phyloP scores from a whole-genome alignment of 2,888 invertebrate species.

The Trilocha varians region DNA sequence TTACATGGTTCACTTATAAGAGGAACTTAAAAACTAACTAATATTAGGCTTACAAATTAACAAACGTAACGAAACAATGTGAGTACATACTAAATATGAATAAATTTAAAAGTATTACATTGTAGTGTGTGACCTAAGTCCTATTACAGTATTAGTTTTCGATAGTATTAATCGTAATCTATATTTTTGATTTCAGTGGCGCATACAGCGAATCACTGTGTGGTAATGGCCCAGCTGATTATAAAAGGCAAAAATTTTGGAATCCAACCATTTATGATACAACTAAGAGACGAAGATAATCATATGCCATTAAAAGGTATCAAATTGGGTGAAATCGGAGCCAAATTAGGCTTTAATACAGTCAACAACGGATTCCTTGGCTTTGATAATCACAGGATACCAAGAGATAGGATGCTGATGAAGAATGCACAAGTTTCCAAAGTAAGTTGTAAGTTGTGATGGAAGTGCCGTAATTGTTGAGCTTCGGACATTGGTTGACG shows the following conservation, averaged over 20 bases:
- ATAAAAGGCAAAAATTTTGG: conserved; percentile 86
- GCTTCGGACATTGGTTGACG: too few relatives aligned
- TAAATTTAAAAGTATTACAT: too few relatives aligned
- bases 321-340: conserved; percentile 94
- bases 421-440: conserved; percentile 87
- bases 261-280: conserved; percentile 93
- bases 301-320: conserved; percentile 90
- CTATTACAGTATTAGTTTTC: too few relatives aligned
- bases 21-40: too few relatives aligned
- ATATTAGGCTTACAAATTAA: too few relatives aligned
- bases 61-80: too few relatives aligned
- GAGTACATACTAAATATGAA: too few relatives aligned
- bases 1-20: too few relatives aligned
- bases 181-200: conserved; percentile 79
- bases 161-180: too few relatives aligned
- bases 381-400: conserved; percentile 88
- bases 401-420: conserved; percentile 92
- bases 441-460: conserved; percentile 30
- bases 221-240: conserved; percentile 93
- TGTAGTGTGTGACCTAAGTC: too few relatives aligned
- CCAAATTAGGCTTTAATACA: conserved; percentile 90
- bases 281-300: conserved; percentile 89
- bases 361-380: conserved; percentile 95
- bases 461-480: too few relatives aligned
- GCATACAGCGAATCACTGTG: conserved; percentile 91